Evolutionary conservation across 2,888 invertebrate species (phyloP).

Genomic region (Drosophila macrospina): DNA sequence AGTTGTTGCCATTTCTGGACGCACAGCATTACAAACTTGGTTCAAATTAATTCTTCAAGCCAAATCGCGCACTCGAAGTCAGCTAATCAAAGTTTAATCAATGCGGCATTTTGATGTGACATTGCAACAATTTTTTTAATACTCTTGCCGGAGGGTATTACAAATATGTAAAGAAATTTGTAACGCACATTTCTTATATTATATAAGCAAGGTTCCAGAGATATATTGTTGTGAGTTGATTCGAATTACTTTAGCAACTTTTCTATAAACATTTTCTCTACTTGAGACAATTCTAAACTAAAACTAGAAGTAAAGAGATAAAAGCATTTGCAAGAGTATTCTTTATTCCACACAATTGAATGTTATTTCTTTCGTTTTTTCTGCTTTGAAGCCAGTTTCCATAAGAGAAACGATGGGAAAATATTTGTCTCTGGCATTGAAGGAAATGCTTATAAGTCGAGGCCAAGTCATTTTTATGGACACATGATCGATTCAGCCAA

Average conservation of each 20-base stretch:
- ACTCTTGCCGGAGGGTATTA: background rate
- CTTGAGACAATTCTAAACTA: background rate
- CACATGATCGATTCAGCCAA: slow-evolving; percentile 28
- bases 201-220: background rate
- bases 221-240: no score
- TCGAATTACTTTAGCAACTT: background rate
- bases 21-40: slow-evolving; percentile 56
- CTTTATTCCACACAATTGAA: background rate
- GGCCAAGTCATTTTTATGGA: slow-evolving; percentile 39
- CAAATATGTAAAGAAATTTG: background rate
- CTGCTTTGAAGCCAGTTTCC: slow-evolving; percentile 36
- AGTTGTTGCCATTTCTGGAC: slow-evolving; percentile 55
- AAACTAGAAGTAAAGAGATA: background rate
- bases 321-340: slow-evolving; percentile 13
- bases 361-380: background rate
- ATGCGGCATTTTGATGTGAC: slow-evolving; percentile 73
- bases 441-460: slow-evolving; percentile 41
- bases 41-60: slow-evolving; percentile 69
- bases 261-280: background rate
- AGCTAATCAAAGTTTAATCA: slow-evolving; percentile 72
- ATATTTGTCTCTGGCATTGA: slow-evolving; percentile 40
- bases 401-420: slow-evolving; percentile 60
- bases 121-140: slow-evolving; percentile 44
- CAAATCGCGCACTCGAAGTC: slow-evolving; percentile 57
- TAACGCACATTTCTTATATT: background rate